phyloP scores from a whole-genome alignment of 2,113 vertebrate species.

The Myiopsitta monachus region DNA sequence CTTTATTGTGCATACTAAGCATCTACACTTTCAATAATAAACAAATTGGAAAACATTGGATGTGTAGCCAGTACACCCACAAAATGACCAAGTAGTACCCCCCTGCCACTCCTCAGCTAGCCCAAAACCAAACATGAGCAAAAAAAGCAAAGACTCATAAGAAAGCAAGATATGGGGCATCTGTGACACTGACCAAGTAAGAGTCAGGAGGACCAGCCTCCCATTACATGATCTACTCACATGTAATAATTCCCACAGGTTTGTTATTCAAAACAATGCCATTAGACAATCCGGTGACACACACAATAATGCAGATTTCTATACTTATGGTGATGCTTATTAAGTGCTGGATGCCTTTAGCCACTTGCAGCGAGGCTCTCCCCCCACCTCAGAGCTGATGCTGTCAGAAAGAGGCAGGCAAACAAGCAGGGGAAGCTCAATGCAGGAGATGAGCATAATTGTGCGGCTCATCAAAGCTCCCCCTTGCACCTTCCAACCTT shows the following conservation, averaged over 20 bases:
- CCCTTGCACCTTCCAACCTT: not conserved
- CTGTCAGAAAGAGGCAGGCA: not conserved
- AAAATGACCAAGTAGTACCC: not conserved
- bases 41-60: not conserved
- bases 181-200: not conserved
- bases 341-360: not conserved
- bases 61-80: not conserved
- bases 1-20: accelerated
- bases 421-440: not conserved
- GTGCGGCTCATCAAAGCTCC: not conserved
- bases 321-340: not conserved
- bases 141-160: not conserved
- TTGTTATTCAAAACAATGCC: not conserved
- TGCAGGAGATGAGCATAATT: not conserved
- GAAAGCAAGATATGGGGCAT: not conserved
- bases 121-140: not conserved
- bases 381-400: not conserved
- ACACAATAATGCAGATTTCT: not conserved
- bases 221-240: not conserved
- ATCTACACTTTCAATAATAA: not conserved
- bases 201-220: not conserved
- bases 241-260: not conserved
- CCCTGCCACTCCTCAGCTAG: not conserved
- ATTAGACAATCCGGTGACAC: not conserved
- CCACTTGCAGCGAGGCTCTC: not conserved